These are phyloP conservation scores for Actias luna DNA, from an alignment of 2,888 invertebrate genomes.

Conservation along the genomic window DNA sequence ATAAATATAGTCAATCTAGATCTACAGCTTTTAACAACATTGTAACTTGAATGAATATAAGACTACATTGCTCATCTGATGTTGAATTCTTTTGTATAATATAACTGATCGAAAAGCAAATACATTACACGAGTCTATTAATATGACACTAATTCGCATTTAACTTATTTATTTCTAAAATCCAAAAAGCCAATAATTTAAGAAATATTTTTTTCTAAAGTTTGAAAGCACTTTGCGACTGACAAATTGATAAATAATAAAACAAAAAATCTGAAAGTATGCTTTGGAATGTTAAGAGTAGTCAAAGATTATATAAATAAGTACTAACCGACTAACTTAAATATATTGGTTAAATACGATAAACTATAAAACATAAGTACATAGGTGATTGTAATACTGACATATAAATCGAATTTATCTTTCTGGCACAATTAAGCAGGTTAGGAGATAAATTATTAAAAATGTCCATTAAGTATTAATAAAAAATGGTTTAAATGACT, in stretches of 20 bases:
- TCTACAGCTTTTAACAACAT: not conserved
- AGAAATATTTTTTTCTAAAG: not conserved
- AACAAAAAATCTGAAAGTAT: slow-evolving; percentile 13
- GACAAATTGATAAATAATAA: not conserved
- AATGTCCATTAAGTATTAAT: slow-evolving; percentile 4
- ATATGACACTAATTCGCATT: not conserved
- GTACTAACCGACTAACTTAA: slow-evolving; percentile 21
- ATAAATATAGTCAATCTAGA: not conserved
- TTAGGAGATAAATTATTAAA: not conserved
- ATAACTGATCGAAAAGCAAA: not conserved
- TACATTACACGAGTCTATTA: not conserved
- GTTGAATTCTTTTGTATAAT: not conserved
- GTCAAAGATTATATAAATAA: slow-evolving; percentile 12
- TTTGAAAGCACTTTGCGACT: slow-evolving; percentile 1
- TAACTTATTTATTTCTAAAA: not conserved
- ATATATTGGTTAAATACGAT: slow-evolving; percentile 32
- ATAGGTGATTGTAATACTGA: slow-evolving; percentile 49
- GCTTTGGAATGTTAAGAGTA: slow-evolving; percentile 23
- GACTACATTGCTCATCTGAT: not conserved
- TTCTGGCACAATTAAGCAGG: slow-evolving; percentile 40
- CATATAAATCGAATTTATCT: slow-evolving; percentile 31
- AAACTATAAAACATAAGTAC: slow-evolving; percentile 41
- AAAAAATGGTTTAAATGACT: too few species aligned
- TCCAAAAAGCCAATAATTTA: not conserved
- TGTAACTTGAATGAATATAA: not conserved